Base-by-base conservation (phyloP, 2,113 vertebrate genomes). In the Atrichornis clamosus region DNA sequence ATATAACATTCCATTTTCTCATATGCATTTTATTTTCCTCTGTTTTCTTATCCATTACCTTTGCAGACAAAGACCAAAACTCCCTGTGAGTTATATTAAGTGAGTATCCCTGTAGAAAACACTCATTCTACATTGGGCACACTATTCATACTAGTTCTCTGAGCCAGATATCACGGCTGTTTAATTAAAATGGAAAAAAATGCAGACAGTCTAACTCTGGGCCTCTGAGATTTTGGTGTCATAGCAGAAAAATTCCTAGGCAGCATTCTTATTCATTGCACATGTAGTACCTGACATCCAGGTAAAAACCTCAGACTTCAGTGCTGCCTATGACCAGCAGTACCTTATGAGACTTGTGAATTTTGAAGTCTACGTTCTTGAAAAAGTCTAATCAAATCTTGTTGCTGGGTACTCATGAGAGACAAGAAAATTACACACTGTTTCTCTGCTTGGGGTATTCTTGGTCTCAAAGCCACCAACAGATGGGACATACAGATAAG, bases 1-100 rank as follows among this genome's bases (percentile, higher is more conserved):
- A 91, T 44, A 80, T 52, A 94, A 85, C 47, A 94, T 87, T 95
- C 83, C 76, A 87, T 82, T 94, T 93, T 82, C 74, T 91, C 52
- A 89, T 80, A 90, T 91, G 80, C 64, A 78, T 93, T 96, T 91
- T n/a, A 91, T 84, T 94, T 96, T 67, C 81, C 79, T 73, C 15
- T 42, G 8, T 64, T 97, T 94, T 93, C 67, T 95, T 90, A 93
- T 17, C 47, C 62, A 60, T 44, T 90, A 74, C 47, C n/a, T 55
- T 55, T 69, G 8, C 30, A 93, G 80, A 22, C 30, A 44, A 3
- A 21, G 74, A 95, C 55, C 46, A 84, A 68, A 95, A 87, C 73
- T 82, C 87, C 46, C 50, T 55, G 27, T 85, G 70, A 92, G 41
- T 79, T 72, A 56, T 26, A 90, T 75, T 78, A 90, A 77, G 95